Percentiles rank a stretch among this genome's conserved stretches.
Evolutionary conservation across 2,888 invertebrate species (phyloP).

Genomic region (Plemyria rubiginata): DNA sequence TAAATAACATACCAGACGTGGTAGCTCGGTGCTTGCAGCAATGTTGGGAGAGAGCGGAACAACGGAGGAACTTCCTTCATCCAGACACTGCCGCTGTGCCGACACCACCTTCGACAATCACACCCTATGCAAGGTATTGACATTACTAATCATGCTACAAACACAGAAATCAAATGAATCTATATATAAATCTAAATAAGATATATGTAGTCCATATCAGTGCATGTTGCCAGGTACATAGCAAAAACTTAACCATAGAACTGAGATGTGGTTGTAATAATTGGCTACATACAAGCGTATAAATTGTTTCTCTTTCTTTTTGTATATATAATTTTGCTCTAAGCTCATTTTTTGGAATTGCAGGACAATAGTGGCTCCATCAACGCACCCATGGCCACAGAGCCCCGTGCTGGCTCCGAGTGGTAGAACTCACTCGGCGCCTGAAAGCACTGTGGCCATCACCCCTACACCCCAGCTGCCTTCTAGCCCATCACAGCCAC

Average conservation of each 20-base stretch:
- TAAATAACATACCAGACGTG: constrained; percentile 93
- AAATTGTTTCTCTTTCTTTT: too few relatives aligned
- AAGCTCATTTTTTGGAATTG: constrained; percentile 45
- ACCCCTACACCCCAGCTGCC: constrained; percentile 80
- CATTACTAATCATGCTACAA: background rate
- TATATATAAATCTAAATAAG: too few relatives aligned
- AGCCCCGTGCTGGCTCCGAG: constrained; percentile 91
- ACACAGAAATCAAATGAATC: too few relatives aligned
- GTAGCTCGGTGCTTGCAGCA: constrained; percentile 90
- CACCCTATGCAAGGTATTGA: constrained; percentile 85
- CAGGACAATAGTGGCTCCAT: constrained; percentile 84
- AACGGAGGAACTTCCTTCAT: constrained; percentile 93
- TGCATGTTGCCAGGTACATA: too few relatives aligned
- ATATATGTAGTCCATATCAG: too few relatives aligned
- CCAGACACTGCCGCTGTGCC: constrained; percentile 92
- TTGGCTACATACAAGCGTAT: too few relatives aligned
- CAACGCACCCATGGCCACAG: constrained; percentile 91
- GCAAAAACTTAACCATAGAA: too few relatives aligned
- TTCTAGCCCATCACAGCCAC: constrained; percentile 70
- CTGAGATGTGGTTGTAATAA: too few relatives aligned
- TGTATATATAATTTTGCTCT: too few relatives aligned
- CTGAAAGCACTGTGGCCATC: constrained; percentile 84
- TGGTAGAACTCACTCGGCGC: constrained; percentile 89
- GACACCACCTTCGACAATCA: constrained; percentile 80
- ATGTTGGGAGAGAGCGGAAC: constrained; percentile 92